Percentiles rank a stretch among this genome's conserved stretches.
Conservation (phyloP, 2,888 invertebrate genomes). For the Zaprionus lineosus region DNA sequence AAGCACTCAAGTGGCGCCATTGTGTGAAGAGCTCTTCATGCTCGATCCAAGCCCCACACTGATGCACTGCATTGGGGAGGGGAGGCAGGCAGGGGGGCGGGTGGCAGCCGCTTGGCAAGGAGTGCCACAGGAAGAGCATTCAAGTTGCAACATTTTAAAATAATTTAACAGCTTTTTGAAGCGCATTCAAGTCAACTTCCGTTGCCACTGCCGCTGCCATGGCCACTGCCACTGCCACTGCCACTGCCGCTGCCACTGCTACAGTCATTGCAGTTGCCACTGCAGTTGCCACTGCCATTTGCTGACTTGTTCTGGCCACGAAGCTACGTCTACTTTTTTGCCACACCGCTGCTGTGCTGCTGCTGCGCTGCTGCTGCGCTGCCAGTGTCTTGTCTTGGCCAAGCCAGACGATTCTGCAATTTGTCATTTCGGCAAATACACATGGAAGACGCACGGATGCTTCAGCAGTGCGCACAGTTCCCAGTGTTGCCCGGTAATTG, state of each 20-base stretch:
- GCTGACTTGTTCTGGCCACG: slow-evolving; percentile 30
- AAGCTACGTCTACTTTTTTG: too few relatives aligned
- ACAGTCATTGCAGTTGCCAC: slow-evolving; percentile 14
- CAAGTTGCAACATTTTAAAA: slow-evolving; percentile 71
- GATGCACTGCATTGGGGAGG: too few relatives aligned
- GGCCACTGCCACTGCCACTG: slow-evolving; percentile 14
- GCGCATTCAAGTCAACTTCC: slow-evolving; percentile 77
- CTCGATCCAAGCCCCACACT: too few relatives aligned
- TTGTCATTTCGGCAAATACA: slow-evolving; percentile 75
- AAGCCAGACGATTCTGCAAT: slow-evolving; percentile 65
- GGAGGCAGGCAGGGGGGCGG: not conserved
- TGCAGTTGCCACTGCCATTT: slow-evolving; percentile 25
- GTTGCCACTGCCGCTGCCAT: slow-evolving; percentile 35
- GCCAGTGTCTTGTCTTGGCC: slow-evolving; percentile 31
- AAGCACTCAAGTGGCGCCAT: slow-evolving; percentile 73
- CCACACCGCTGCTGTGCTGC: slow-evolving; percentile 1
- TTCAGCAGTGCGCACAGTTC: slow-evolving; percentile 3
- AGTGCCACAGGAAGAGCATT: slow-evolving; percentile 14
- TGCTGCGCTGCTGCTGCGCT: slow-evolving; percentile 1
- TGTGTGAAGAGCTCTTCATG: slow-evolving; percentile 41
- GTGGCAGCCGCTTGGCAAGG: too few relatives aligned
- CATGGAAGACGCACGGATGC: slow-evolving; percentile 61
- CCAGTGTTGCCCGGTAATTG: slow-evolving; percentile 40
- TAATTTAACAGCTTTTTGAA: slow-evolving; percentile 79
- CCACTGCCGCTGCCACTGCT: slow-evolving; percentile 16